Conservation (phyloP, 2,113 vertebrate species). For the Phrynosoma platyrhinos region DNA sequence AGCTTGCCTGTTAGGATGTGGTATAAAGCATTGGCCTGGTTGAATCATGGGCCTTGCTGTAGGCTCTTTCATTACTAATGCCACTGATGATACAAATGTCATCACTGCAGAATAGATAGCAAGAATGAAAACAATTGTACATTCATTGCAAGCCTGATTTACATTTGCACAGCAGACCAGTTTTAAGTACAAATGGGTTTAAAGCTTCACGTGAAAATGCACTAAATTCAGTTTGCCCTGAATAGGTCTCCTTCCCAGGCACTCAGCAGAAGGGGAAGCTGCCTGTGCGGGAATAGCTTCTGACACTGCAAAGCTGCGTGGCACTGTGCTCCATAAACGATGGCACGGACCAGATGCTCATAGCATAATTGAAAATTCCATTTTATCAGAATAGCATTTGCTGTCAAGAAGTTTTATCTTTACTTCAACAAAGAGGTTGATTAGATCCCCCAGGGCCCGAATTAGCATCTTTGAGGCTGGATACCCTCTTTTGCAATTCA, state of each 20-base stretch:
- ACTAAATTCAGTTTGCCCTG: background rate
- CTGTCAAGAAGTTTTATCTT: conserved; percentile 86
- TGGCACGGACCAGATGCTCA: conserved; percentile 76
- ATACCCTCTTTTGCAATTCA: conserved; percentile 80
- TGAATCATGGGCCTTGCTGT: background rate
- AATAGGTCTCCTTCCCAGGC: conserved; percentile 10
- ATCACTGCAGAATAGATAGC: background rate
- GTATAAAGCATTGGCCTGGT: background rate
- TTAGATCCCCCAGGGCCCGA: conserved; percentile 79
- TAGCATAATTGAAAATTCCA: conserved; percentile 83
- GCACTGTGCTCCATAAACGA: conserved; percentile 60
- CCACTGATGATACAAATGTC: background rate
- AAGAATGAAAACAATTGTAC: background rate
- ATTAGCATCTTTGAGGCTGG: conserved; percentile 81
- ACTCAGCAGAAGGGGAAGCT: conserved; percentile 49
- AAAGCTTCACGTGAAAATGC: background rate
- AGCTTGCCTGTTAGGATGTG: background rate
- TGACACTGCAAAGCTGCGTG: conserved; percentile 53
- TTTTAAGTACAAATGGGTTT: background rate
- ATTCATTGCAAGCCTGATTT: background rate
- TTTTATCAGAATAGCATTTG: conserved; percentile 82
- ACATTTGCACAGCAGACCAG: background rate
- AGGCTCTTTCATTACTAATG: background rate
- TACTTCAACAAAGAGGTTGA: conserved; percentile 83
- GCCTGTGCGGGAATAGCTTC: conserved; percentile 63